phyloP scores from a whole-genome alignment of 2,888 invertebrate species.

The Lasioglossum pauxillum region DNA sequence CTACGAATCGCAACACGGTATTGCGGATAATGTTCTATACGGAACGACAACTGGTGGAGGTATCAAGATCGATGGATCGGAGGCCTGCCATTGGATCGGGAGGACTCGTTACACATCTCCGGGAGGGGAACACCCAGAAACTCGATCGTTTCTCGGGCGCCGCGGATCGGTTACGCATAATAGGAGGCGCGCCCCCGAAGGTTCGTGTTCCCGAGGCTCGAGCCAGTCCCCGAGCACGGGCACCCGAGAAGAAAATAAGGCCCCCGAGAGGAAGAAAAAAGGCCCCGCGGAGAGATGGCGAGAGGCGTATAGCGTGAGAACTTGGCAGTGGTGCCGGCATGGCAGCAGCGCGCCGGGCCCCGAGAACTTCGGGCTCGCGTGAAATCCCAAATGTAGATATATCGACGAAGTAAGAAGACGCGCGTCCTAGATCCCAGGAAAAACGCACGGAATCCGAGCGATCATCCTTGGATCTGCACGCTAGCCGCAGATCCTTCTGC shows the following conservation, averaged over 20 bases:
- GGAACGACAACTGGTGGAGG: neutral
- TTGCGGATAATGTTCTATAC: neutral
- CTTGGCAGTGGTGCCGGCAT: slow-evolving; percentile 8
- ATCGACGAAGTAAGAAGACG: slow-evolving; percentile 57
- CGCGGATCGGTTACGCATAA: slow-evolving; percentile 67
- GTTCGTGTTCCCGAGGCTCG: slow-evolving; percentile 60
- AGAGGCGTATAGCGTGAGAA: slow-evolving; percentile 69
- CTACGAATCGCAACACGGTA: neutral
- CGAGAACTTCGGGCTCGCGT: slow-evolving; percentile 65
- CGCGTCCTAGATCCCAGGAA: slow-evolving; percentile 33
- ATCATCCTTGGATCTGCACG: slow-evolving; percentile 15
- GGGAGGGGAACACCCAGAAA: slow-evolving; percentile 32
- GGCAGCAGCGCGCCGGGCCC: slow-evolving; percentile 24
- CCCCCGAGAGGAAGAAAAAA: neutral
- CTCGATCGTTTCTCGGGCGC: slow-evolving; percentile 48
- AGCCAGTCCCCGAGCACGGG: slow-evolving; percentile 30
- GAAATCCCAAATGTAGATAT: slow-evolving; percentile 79
- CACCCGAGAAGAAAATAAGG: slow-evolving; percentile 56
- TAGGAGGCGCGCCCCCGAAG: slow-evolving; percentile 68
- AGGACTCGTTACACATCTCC: slow-evolving; percentile 12
- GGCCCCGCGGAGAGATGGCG: slow-evolving; percentile 46
- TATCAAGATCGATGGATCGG: neutral
- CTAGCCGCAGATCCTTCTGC: neutral
- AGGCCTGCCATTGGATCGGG: neutral
- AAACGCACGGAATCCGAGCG: slow-evolving; percentile 30